Conservation (phyloP, 2,797 vertebrate genomes). For the Vipera ursinii region DNA sequence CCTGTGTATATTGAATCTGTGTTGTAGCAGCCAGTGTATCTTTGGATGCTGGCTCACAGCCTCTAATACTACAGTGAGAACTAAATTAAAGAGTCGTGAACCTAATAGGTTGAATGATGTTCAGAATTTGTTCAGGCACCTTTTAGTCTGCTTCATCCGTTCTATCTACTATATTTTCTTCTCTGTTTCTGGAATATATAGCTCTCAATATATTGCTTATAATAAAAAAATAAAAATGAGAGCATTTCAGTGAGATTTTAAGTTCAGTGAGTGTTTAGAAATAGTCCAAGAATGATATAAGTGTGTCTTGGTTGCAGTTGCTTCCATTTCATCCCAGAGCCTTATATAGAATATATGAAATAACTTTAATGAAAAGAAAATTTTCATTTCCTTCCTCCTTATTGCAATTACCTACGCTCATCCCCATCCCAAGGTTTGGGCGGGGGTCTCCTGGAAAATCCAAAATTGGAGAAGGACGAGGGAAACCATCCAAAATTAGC, state of each 20-base stretch:
- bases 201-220: background rate
- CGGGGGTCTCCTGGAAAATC: background rate
- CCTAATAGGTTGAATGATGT: background rate
- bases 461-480: background rate
- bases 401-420: too few species aligned
- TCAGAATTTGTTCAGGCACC: constrained; percentile 1
- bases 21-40: background rate
- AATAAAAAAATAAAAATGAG: background rate
- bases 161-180: background rate
- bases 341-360: background rate
- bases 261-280: background rate
- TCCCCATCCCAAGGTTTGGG: background rate
- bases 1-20: background rate
- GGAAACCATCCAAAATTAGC: background rate
- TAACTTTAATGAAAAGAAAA: background rate
- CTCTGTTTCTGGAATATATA: background rate
- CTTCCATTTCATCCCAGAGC: background rate
- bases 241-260: background rate
- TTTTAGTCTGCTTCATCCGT: background rate
- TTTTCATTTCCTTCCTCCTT: background rate
- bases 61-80: background rate
- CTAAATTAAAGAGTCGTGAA: constrained; percentile 22
- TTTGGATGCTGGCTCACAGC: constrained; percentile 4
- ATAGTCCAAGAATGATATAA: background rate
- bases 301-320: background rate